phyloP scores from a whole-genome alignment of 2,113 vertebrate genomes.

The Sinocyclocheilus maitianheensis region DNA sequence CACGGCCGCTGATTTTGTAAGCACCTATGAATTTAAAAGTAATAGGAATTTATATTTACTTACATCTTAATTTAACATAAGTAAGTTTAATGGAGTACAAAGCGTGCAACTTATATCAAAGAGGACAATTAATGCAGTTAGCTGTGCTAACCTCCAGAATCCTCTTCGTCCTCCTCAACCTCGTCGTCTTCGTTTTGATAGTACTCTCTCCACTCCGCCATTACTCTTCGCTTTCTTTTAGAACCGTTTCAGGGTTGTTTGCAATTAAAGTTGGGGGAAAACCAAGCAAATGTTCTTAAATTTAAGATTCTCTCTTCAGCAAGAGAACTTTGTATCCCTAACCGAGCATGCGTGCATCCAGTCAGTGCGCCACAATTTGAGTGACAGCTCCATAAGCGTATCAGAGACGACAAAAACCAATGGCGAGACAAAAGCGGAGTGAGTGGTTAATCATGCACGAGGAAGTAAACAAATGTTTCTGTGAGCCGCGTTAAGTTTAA shows the following conservation, averaged over 20 bases:
- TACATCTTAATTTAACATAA: background rate
- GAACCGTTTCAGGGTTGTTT: background rate
- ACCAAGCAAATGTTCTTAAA: background rate
- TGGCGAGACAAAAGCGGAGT: background rate
- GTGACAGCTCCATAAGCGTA: constrained; percentile 37
- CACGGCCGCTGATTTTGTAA: constrained; percentile 81
- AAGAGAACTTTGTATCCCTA: background rate
- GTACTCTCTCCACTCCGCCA: constrained; percentile 85
- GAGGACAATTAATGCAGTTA: background rate
- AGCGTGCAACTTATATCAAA: background rate
- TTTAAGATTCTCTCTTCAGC: background rate
- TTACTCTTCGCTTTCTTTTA: constrained; percentile 56
- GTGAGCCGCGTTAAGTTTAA: background rate
- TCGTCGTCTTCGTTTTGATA: constrained; percentile 79
- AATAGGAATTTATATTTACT: background rate
- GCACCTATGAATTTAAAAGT: constrained; percentile 64
- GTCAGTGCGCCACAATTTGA: constrained; percentile 19
- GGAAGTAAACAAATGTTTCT: constrained; percentile 28
- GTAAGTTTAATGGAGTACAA: background rate
- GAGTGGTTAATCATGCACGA: background rate
- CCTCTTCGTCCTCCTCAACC: constrained; percentile 78
- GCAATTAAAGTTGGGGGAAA: background rate
- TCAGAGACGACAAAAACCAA: constrained; percentile 31
- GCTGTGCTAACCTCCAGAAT: constrained; percentile 73
- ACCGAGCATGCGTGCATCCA: background rate